phyloP scores from a whole-genome alignment of 2,888 invertebrate genomes.

The Phrixothrix hirtus region DNA sequence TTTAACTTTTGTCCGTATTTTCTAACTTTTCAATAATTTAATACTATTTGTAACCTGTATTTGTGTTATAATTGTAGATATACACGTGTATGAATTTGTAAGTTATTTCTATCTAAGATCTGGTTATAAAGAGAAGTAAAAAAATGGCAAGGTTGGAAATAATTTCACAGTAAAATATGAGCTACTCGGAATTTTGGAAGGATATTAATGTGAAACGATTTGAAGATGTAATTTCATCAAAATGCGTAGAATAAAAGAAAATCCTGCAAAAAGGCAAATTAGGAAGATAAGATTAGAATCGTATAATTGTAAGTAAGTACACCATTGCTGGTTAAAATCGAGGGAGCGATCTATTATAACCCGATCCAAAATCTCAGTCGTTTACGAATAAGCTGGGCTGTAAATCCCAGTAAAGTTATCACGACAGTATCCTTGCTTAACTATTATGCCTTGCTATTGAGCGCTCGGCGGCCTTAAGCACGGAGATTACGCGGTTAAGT shows the following conservation, averaged over 20 bases:
- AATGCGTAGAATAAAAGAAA: conserved; percentile 12
- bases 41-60: no score
- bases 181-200: neutral
- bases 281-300: conserved; percentile 27
- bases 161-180: conserved; percentile 1
- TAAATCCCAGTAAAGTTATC: conserved; percentile 48
- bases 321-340: conserved; percentile 26
- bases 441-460: conserved; percentile 47
- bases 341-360: conserved; percentile 44
- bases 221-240: conserved; percentile 11
- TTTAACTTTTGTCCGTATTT: no score
- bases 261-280: conserved; percentile 18
- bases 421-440: conserved; percentile 47
- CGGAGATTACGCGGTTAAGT: conserved; percentile 52
- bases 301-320: conserved; percentile 31
- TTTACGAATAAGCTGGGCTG: conserved; percentile 46
- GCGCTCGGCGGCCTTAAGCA: conserved; percentile 46
- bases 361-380: conserved; percentile 43
- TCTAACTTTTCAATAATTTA: no score
- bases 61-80: no score
- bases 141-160: conserved; percentile 1
- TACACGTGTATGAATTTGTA: neutral
- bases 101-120: no score
- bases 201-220: conserved; percentile 3
- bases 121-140: neutral